Base-by-base conservation (phyloP, 2,888 invertebrate genomes). In the Dicranocentrus wangi region DNA sequence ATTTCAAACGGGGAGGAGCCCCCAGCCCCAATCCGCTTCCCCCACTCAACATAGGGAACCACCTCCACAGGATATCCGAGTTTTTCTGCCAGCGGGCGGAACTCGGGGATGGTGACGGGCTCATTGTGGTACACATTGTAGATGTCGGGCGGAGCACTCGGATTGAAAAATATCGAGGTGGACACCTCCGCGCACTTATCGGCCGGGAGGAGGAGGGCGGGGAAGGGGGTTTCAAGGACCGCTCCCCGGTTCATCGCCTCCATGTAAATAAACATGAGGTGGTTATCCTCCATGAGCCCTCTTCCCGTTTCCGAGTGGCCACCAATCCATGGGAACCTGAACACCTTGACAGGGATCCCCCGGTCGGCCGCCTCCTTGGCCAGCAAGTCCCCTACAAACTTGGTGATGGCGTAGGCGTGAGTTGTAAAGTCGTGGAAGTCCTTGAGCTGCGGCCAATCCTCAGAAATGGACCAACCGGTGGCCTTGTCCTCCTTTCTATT, bases 331-430 rank as follows among this genome's bases (percentile, higher is more conserved):
- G 77, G 65, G 28, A 77, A 81, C 51, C 84, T 55, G 3, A 84
- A 58, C 5, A 61, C 66, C 55, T 80, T 84, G 10, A 68, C 63
- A 10, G 82, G 84, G 28, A 84, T 55, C 63, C 84, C 84, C 2
- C 76, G 43, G 8, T 68, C 66, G 13, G 23, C 25, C 2, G 65
- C 82, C 61, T 82, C 68, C 5, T 53, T 21, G 3, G 80, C 23
- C 13, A 84, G 51, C 23, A 55, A 60, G 19, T 84, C 84, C 8
- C 70, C 61, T 2, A 82, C 68, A 43, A 82, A 81, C 69, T 84
- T 84, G 5, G 80, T 43, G 13, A 80, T 43, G 0, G 25, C 21
- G 47, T 73, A 73, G 0, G 13, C 73, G 1, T 39, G 13, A 7
- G n/a, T 63, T 0, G 15, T 8, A n/a, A n/a, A n/a, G n/a, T n/a